Percentiles rank a stretch among this genome's conserved stretches.
These are phyloP conservation scores for Mycogona germanica DNA, from an alignment of 2,888 invertebrate species.

Conservation along the genomic window DNA sequence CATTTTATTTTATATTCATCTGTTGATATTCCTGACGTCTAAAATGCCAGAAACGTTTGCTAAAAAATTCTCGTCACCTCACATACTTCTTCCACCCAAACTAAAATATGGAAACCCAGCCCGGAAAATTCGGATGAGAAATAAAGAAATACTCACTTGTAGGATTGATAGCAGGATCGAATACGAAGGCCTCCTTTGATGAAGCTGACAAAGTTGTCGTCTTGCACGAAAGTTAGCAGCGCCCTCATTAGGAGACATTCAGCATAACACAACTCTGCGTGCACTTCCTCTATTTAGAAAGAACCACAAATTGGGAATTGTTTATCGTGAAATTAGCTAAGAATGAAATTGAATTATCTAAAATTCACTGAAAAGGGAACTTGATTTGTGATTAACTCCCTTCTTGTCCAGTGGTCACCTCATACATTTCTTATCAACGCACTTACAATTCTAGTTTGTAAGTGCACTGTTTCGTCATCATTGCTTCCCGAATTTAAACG, in stretches of 20 bases:
- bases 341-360: too few relatives aligned
- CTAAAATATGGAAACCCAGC: not conserved
- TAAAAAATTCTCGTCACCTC: too few relatives aligned
- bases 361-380: too few relatives aligned
- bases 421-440: too few relatives aligned
- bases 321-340: not conserved
- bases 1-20: too few relatives aligned
- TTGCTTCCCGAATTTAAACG: too few relatives aligned
- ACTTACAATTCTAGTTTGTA: too few relatives aligned
- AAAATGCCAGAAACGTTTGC: too few relatives aligned
- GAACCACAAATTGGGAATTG: not conserved
- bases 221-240: slow-evolving; percentile 82
- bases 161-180: slow-evolving; percentile 75
- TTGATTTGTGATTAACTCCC: too few relatives aligned
- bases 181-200: slow-evolving; percentile 89
- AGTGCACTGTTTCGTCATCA: too few relatives aligned
- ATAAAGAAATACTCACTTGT: slow-evolving; percentile 53
- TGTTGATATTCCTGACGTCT: too few relatives aligned
- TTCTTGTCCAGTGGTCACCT: too few relatives aligned
- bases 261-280: slow-evolving; percentile 91
- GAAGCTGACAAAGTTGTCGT: slow-evolving; percentile 84
- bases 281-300: slow-evolving; percentile 51
- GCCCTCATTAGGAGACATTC: slow-evolving; percentile 80
- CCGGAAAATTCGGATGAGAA: not conserved
- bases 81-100: not conserved